Evolutionary conservation across 2,797 vertebrate species (phyloP), one percentile per base, ranked within the genome.

Genomic region (Esox masquinongy): DNA sequence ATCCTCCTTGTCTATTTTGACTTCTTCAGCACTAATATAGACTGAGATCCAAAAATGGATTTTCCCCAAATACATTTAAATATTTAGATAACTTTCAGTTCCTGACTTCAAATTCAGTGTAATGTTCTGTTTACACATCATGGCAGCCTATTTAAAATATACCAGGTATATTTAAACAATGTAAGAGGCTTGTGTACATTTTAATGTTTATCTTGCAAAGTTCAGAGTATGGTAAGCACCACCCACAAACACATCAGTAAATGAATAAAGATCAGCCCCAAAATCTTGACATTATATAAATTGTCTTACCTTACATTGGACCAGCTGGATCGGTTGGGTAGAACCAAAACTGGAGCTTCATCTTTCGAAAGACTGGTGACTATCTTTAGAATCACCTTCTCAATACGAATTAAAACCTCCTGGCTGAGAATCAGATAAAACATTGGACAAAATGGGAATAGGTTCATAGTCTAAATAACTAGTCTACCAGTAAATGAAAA

Each of bases 321-420:
- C 98, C 97, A 99, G 59, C 89, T 93, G 63, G 92, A 91, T 92
- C 97, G 94, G 82, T 94, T 95, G 68, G 93, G 91, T 77, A 98
- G 1, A 2, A 70, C 86, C 80, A 99, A 91, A 68, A 90, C 90
- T 68, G 98, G 97, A 53, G 95, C 95, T 84, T 97, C 93, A 0
- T 92, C 92, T 86, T 88, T 92, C 70, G 96, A 95, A 86, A 99
- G 80, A 82, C 92, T 93, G 71, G 83, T 82, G 79, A 98, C 34
- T 71, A 97, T 77, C 64, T 88, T 93, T 66, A 95, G 84, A 82
- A 98, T 93, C 67, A 97, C 82, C n/a, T 92, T 92, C 93, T 99
- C 98, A 86, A 98, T 97, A 29, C 91, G 91, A 47, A 80, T 87
- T 80, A 99, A 89, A 88, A 97, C 92, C 61, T 96, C 92, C 82